phyloP scores from a whole-genome alignment of 2,797 vertebrate genomes.

The Helarctos malayanus region DNA sequence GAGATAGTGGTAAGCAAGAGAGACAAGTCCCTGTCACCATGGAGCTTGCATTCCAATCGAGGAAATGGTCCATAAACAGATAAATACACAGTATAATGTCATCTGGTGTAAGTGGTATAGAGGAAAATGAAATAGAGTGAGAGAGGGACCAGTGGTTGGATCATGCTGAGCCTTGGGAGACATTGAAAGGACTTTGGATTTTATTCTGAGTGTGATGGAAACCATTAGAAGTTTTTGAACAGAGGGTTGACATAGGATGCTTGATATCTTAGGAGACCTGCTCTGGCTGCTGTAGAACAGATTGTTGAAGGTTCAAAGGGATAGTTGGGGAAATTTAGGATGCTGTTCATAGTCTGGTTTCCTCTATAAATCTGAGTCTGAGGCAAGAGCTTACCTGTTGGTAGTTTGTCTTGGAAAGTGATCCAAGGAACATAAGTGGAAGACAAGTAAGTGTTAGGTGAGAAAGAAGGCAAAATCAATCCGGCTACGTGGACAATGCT shows the following conservation, averaged over 20 bases:
- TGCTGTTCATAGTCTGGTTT: background rate
- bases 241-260: background rate
- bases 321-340: background rate
- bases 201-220: slow-evolving; percentile 47
- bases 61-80: background rate
- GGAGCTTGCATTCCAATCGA: background rate
- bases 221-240: background rate
- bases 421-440: background rate
- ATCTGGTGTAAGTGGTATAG: background rate
- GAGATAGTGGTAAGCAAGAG: background rate
- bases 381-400: background rate
- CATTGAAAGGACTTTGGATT: background rate
- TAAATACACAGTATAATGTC: background rate
- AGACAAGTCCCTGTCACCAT: background rate
- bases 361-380: background rate
- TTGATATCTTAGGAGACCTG: background rate
- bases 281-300: background rate
- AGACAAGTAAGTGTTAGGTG: background rate
- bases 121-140: background rate
- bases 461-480: background rate
- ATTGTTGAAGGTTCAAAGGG: background rate
- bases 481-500: background rate
- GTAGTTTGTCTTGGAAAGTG: background rate
- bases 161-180: background rate
- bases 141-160: background rate